Evolutionary conservation across 2,113 vertebrate genomes (phyloP).

Genomic region (Xenopus laevis): DNA sequence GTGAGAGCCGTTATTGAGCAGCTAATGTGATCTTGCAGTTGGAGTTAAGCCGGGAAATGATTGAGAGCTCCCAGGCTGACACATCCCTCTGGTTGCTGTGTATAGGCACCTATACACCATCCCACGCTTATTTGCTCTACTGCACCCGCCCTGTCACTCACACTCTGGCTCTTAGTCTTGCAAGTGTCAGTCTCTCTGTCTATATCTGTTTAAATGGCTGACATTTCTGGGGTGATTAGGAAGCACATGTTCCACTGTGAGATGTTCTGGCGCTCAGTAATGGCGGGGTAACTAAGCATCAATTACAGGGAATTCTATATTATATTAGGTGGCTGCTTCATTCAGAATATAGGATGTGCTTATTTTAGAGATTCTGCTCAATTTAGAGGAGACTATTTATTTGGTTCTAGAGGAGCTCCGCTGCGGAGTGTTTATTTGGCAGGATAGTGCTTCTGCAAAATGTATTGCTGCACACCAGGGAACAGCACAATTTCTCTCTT

Average conservation of each 20-base stretch:
- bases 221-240: conserved; percentile 12
- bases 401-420: no score
- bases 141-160: conserved; percentile 8
- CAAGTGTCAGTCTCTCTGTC: conserved; percentile 21
- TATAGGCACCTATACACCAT: conserved; percentile 3
- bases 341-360: no score
- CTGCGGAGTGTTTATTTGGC: no score
- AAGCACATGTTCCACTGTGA: not conserved
- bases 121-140: conserved; percentile 14
- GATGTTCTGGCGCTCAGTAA: not conserved
- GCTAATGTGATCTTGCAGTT: no score
- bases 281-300: not conserved
- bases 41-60: no score
- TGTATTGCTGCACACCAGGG: no score
- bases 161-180: not conserved
- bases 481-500: no score
- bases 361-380: no score
- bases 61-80: conserved; percentile 5
- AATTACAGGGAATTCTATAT: not conserved
- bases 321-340: no score
- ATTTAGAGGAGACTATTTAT: no score
- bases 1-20: no score
- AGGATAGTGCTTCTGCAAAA: no score
- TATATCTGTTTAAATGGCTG: conserved; percentile 10
- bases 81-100: not conserved